Base-by-base conservation (phyloP, 2,113 vertebrate genomes). In the Dromas ardeola region DNA sequence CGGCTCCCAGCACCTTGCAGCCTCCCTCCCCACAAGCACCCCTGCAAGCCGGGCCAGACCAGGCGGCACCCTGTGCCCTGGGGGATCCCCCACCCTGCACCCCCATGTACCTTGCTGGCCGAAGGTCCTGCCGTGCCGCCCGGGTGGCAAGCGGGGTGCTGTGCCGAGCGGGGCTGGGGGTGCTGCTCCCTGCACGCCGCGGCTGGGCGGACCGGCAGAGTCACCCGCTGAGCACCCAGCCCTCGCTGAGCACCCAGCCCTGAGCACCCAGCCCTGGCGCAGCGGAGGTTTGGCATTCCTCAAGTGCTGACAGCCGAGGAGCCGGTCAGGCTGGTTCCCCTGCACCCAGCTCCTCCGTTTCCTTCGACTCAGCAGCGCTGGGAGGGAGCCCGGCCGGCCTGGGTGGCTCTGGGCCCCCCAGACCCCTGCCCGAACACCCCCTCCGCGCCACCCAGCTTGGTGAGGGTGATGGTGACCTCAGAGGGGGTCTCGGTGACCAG, bases 251-350 rank as follows among this genome's bases (percentile, higher is more conserved):
- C 77, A 67, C 91, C 95, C 93, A 91, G 96, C 82, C 40, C 96
- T 96, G 69, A 91, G 96, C 92, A 87, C 96, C 97, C 97, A 94
- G 97, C 86, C 42, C 95, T 96, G 88, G 96, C 74, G 73, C 91
- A 81, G n/a, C 86, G 93, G 81, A 97, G 97, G 95, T 96, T 95
- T 97, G 98, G 97, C 98, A 98, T 98, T 98, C 98, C 97, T 98
- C 88, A 93, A 94, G 90, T 93, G 96, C 88, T 94, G 97, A 97
- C 97, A 98, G 97, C 95, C 65, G 96, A 93, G 89, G 97, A 98
- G 97, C 98, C 97, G 97, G 98, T 98, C 86, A 3, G 95, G 97
- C 98, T 93, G 97, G 98, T 98, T 98, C 92, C 65, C 85, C 96
- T 8, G 82, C 93, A 92, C 88, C 59, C 92, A 2, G 62, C 81